Conservation (phyloP, 53 echinoderm and acorn worm species). For the Patiria pectinifera region DNA sequence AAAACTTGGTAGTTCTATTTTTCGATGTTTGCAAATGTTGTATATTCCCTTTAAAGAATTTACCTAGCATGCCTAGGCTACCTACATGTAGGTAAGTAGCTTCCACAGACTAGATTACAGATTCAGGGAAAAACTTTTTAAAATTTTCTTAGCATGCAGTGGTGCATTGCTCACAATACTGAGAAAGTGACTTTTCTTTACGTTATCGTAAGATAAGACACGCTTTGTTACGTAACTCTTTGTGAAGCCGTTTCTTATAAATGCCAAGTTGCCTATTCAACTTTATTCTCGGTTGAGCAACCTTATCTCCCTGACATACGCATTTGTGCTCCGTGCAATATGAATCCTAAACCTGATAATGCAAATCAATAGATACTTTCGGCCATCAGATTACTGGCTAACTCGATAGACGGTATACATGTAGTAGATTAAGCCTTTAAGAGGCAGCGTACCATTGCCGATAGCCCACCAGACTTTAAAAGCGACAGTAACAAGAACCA, state of each 20-base stretch:
- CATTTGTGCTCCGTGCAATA: neutral
- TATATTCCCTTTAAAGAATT: no score
- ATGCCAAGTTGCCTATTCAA: neutral
- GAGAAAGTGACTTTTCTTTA: no score
- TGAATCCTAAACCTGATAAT: neutral
- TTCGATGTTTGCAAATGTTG: no score
- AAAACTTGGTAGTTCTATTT: no score
- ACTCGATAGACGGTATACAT: neutral
- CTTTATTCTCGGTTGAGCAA: constrained; percentile 12
- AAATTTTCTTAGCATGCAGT: no score
- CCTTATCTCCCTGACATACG: neutral
- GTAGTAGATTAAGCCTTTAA: neutral
- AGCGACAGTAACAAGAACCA: neutral
- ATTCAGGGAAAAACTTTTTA: no score
- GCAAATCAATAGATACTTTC: neutral
- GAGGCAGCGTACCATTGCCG: neutral
- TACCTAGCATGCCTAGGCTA: no score
- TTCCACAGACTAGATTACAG: no score
- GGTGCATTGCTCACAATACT: no score
- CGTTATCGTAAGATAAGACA: no score
- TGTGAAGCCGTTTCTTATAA: neutral
- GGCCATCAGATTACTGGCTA: neutral
- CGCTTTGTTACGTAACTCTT: no score
- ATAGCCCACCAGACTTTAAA: neutral
- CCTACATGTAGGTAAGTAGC: no score